Evolutionary conservation across 2,113 vertebrate species (phyloP).

Genomic region (Syngnathus floridae): DNA sequence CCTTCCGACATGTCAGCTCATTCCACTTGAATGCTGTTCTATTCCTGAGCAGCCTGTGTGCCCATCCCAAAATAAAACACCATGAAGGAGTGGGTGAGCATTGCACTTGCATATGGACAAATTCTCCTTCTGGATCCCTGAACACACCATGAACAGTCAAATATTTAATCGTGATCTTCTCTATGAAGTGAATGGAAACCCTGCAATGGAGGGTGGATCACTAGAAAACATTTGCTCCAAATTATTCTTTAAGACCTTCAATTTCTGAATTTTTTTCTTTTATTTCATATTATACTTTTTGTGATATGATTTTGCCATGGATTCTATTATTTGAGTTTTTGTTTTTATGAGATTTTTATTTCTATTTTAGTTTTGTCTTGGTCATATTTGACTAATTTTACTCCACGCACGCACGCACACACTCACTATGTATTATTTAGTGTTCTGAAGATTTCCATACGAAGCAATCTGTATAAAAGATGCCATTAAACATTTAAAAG

Average conservation of each 20-base stretch:
- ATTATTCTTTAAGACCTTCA: no score
- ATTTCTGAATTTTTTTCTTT: no score
- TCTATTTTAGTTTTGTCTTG: no score
- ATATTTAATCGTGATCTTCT: not conserved
- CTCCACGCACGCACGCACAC: not conserved
- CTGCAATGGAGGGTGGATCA: no score
- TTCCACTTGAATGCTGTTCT: constrained; percentile 53
- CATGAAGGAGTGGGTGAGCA: constrained; percentile 30
- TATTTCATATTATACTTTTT: no score
- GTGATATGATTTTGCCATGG: no score
- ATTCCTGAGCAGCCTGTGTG: constrained; percentile 51
- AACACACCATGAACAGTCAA: constrained; percentile 3
- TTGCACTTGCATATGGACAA: constrained; percentile 26
- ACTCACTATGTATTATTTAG: constrained; percentile 6
- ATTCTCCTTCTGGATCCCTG: constrained; percentile 8
- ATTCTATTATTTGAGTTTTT: no score
- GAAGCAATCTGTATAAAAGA: constrained; percentile 3
- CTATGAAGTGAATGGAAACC: no score
- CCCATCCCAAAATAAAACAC: constrained; percentile 63
- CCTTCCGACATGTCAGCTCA: constrained; percentile 35
- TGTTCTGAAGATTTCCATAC: constrained; percentile 3
- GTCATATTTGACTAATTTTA: no score
- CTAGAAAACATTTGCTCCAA: no score
- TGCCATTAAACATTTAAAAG: constrained; percentile 6
- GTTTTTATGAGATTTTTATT: no score